Evolutionary conservation across 2,797 vertebrate genomes (phyloP).

Genomic region (Alauda arvensis): DNA sequence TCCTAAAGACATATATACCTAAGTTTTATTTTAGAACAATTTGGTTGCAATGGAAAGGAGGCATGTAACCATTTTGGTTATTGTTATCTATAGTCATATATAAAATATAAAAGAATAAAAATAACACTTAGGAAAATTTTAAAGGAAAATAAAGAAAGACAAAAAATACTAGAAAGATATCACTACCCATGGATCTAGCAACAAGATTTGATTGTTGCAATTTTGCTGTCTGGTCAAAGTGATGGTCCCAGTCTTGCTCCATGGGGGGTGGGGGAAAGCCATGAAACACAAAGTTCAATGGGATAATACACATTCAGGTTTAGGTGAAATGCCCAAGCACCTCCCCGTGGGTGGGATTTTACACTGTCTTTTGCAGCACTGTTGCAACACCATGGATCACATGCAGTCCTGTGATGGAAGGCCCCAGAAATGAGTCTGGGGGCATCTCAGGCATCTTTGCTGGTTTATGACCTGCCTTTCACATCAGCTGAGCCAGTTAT

Average conservation of each 20-base stretch:
- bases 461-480: neutral
- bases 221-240: neutral
- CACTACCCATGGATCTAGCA: accelerated
- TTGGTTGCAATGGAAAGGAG: neutral
- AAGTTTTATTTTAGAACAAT: neutral
- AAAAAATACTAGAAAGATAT: neutral
- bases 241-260: neutral
- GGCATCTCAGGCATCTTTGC: accelerated
- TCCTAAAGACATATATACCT: neutral
- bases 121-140: neutral
- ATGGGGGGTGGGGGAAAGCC: accelerated
- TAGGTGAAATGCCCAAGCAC: neutral
- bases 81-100: neutral
- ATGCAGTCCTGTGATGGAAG: neutral
- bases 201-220: neutral
- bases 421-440: neutral
- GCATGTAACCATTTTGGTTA: neutral
- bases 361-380: neutral
- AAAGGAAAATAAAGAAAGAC: neutral
- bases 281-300: neutral
- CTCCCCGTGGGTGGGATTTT: neutral
- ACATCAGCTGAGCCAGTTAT: neutral
- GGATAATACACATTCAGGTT: neutral
- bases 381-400: neutral
- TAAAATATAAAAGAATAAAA: neutral